phyloP scores from a whole-genome alignment of 2,888 invertebrate species.

The Sinotaia quadrata region DNA sequence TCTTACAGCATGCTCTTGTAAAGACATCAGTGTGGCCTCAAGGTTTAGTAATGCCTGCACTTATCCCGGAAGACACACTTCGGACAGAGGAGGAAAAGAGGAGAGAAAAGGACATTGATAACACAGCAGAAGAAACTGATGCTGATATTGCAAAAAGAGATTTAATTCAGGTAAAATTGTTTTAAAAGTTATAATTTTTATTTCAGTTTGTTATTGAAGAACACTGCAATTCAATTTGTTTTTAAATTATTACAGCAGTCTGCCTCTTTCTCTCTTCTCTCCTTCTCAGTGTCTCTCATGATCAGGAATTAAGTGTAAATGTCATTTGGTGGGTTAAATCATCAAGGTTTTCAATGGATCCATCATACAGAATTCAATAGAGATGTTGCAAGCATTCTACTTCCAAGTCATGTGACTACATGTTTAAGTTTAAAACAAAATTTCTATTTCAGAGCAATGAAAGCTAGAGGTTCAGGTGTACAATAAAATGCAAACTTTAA shows the following conservation, averaged over 20 bases:
- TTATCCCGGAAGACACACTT: constrained; percentile 58
- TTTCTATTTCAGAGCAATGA: too few species aligned
- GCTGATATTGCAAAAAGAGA: constrained; percentile 89
- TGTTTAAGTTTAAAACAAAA: too few species aligned
- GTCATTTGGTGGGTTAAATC: neutral
- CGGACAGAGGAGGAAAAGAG: constrained; percentile 23
- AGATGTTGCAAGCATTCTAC: too few species aligned
- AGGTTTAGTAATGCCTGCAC: constrained; percentile 76
- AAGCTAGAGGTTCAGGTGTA: too few species aligned
- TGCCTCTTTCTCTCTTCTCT: too few species aligned
- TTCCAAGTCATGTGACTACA: too few species aligned
- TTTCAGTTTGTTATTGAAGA: too few species aligned
- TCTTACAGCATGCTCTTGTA: constrained; percentile 75
- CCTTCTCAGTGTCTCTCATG: neutral
- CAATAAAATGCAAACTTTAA: too few species aligned
- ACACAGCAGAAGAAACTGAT: constrained; percentile 80
- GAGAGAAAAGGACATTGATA: constrained; percentile 73
- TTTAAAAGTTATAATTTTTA: neutral
- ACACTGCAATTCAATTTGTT: too few species aligned
- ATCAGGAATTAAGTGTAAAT: neutral
- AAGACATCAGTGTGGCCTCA: constrained; percentile 65
- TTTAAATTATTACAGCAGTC: too few species aligned
- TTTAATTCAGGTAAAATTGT: constrained; percentile 76
- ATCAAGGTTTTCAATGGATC: too few species aligned
- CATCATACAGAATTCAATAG: too few species aligned